Percentiles rank a stretch among this genome's conserved stretches.
phyloP scores from a whole-genome alignment of 1,140 invertebrate genomes.

The Polypedilum pembai region DNA sequence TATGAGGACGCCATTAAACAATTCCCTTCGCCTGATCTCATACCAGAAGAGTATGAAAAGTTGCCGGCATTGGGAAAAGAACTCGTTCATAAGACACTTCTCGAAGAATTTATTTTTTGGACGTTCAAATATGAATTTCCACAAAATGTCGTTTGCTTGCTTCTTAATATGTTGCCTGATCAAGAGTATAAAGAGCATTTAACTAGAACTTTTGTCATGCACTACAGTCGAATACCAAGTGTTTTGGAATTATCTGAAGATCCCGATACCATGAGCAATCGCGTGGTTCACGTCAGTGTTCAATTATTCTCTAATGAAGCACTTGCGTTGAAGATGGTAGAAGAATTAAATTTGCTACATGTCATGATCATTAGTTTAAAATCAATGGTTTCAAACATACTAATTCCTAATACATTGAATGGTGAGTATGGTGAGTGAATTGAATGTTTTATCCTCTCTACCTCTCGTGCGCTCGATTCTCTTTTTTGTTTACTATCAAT shows the following conservation, averaged over 20 bases:
- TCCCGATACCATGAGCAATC: constrained; percentile 84
- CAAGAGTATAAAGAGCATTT: constrained; percentile 91
- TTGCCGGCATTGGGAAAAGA: constrained; percentile 71
- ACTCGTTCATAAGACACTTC: constrained; percentile 75
- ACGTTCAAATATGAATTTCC: constrained; percentile 96
- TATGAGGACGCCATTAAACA: constrained; percentile 72
- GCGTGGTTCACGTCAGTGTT: constrained; percentile 94
- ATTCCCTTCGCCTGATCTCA: constrained; percentile 66
- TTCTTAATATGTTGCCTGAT: constrained; percentile 94
- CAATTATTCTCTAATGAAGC: constrained; percentile 91
- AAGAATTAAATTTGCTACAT: constrained; percentile 80
- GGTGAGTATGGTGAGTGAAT: constrained; percentile 48
- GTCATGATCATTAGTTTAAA: constrained; percentile 91
- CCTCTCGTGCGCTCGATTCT: neutral
- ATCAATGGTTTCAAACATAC: constrained; percentile 87
- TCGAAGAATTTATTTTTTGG: constrained; percentile 97
- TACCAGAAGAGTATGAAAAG: constrained; percentile 65
- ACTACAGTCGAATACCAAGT: constrained; percentile 88
- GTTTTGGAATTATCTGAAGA: constrained; percentile 79
- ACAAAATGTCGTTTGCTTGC: constrained; percentile 88
- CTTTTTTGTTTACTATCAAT: neutral
- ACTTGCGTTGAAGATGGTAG: constrained; percentile 81
- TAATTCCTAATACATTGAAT: constrained; percentile 79
- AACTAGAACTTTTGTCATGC: constrained; percentile 87
- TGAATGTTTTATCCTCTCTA: neutral